Evolutionary conservation across 1,140 invertebrate genomes (phyloP), one percentile per base, ranked within the genome.

Genomic region (Trichonephila clavipes): DNA sequence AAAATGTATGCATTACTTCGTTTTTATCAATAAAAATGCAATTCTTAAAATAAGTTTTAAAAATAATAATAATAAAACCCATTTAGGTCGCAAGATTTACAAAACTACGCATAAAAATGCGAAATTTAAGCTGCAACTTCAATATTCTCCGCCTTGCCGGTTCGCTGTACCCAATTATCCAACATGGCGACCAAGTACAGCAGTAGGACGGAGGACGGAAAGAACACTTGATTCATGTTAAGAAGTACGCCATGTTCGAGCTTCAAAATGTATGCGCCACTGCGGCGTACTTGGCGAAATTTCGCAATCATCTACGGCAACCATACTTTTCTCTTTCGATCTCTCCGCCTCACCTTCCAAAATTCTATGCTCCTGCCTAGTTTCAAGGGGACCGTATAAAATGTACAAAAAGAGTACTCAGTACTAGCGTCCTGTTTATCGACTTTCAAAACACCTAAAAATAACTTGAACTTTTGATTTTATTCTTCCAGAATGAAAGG

Each of bases 201-300:
- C 86, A 40, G 59, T 3, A 61, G 62, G 61, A 64, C 24, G 83
- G 86, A 61, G 62, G 86, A 64, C 24, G 83, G 86, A 88, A 88
- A 83, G 82, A 83, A 28, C 82, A 83, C 72, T 83, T 88, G 62
- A 88, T 28, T 88, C 86, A 88, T 88, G 86, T 88, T 51, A 88
- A 64, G 86, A 64, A 88, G 86, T 88, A 88, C 86, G 86, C 86
- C 86, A 88, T 88, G 86, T 88, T 88, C 34, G 85, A 87, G 44
- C 85, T 87, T 87, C 14, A 19, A 87, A 34, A 6, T 40, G 59
- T 62, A 24, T 64, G 59, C 34, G 62, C 86, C 86, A 64, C 59
- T 62, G 82, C 34, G 86, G 86, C 86, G 86, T 64, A 88, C 62
- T 88, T 88, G 40, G 86, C 61, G 61, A 40, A 64, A 88, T 40